phyloP scores from a whole-genome alignment of 2,113 vertebrate species.

The Rhabdomys dilectus region DNA sequence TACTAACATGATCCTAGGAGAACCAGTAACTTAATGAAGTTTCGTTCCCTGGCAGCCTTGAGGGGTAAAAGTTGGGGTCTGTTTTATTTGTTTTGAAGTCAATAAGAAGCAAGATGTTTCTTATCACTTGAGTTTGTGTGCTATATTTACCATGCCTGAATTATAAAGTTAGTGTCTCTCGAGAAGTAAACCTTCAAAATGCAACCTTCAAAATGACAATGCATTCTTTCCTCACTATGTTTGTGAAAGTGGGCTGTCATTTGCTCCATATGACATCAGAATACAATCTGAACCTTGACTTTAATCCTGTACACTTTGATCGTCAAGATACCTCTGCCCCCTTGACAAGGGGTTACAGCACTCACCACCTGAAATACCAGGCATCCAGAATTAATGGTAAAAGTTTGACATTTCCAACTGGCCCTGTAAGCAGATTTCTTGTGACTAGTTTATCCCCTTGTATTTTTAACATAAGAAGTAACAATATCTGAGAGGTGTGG shows the following conservation, averaged over 20 bases:
- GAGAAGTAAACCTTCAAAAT: constrained; percentile 55
- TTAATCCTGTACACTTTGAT: constrained; percentile 34
- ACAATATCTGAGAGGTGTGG: constrained; percentile 34
- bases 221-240: neutral
- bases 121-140: constrained; percentile 19
- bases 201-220: constrained; percentile 38
- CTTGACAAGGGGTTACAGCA: neutral
- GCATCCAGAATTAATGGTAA: neutral
- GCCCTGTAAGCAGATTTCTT: neutral
- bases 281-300: constrained; percentile 32
- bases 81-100: constrained; percentile 44
- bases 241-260: neutral
- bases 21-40: neutral
- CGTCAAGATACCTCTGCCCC: neutral
- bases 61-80: neutral
- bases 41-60: neutral
- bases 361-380: neutral
- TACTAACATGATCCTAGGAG: neutral
- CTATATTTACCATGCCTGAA: neutral
- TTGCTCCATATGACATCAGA: neutral
- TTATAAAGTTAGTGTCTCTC: constrained; percentile 33
- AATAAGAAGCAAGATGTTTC: constrained; percentile 11
- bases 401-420: constrained; percentile 10
- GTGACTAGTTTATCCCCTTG: neutral
- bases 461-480: neutral